These are phyloP conservation scores for Cactoblastis cactorum DNA, from an alignment of 2,888 invertebrate species.

Conservation along the genomic window DNA sequence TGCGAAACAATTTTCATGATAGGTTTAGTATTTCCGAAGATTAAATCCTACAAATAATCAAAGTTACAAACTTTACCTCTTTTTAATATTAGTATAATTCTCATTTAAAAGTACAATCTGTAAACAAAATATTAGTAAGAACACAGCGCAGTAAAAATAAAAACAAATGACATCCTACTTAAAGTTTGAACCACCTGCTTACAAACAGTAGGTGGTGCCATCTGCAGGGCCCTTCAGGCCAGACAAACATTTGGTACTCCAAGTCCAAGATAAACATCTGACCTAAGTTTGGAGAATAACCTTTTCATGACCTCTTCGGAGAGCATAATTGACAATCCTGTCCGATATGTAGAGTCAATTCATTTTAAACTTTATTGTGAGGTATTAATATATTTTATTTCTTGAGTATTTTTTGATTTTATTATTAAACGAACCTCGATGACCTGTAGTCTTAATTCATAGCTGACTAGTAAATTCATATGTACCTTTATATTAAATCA, in stretches of 20 bases:
- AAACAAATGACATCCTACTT: neutral
- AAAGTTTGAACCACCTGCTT: constrained; percentile 5
- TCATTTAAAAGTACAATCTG: too few species aligned
- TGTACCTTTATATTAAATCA: too few species aligned
- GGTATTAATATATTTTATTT: neutral
- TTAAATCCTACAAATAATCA: too few species aligned
- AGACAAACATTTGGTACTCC: constrained; percentile 18
- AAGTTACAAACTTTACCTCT: too few species aligned
- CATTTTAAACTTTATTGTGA: constrained; percentile 3
- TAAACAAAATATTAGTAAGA: too few species aligned
- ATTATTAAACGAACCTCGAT: too few species aligned
- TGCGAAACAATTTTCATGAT: too few species aligned
- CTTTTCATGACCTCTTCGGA: constrained; percentile 45
- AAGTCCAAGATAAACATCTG: constrained; percentile 20
- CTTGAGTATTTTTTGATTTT: neutral
- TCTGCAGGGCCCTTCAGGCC: constrained; percentile 10
- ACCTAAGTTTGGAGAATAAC: constrained; percentile 22
- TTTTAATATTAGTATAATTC: too few species aligned
- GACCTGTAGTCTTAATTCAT: too few species aligned
- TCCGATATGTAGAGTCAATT: constrained; percentile 2
- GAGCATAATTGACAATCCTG: constrained; percentile 33
- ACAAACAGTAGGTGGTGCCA: constrained; percentile 6
- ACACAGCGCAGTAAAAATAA: too few species aligned
- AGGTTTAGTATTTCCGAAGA: too few species aligned
- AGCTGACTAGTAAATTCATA: too few species aligned